Base-by-base conservation (phyloP, 2,888 invertebrate genomes). In the Chloroclystis v-ata region DNA sequence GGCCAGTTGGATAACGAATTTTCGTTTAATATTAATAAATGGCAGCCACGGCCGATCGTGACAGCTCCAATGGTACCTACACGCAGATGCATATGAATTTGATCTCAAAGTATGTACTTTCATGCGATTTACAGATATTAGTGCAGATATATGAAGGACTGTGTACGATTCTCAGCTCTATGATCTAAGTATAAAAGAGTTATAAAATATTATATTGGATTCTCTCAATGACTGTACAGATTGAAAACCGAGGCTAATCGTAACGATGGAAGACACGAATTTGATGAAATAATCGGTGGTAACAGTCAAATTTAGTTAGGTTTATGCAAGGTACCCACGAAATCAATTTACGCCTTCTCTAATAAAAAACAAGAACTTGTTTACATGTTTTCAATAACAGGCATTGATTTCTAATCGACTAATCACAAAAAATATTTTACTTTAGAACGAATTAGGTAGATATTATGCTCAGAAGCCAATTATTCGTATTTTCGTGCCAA, bases 1-100 rank as follows among this genome's bases (percentile, higher is more conserved):
- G 86, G 87, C 83, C 78, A 79, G 69, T 74, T 80, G 82, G 77
- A 85, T 85, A 84, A 84, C 84, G 83, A 83, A 86, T 85, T 86
- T 87, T 85, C 80, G 78, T 83, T 83, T 80, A 79, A 80, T 83
- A 82, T 83, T 82, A 82, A 82, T 83, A 82, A 82, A 80, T 78
- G 75, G 75, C 77, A 75, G 73, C 72, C 77, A 77, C 70, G 75
- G 78, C 66, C 69, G 75, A 76, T 82, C 80, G 82, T 83, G 81
- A 78, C 78, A 74, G 76, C 76, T 74, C 65, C 70, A 70, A 69
- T 72, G 67, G 70, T 73, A 24, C 35, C 11, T 35, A 67, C 69
- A 76, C 66, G 72, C 78, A 77, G 78, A 81, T 78, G 76, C 75
- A 74, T 69, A 68, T 60, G 57, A 66, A 65, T 60, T 63, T 63